Conservation (phyloP, 2,888 invertebrate species). For the Amorpha juglandis region DNA sequence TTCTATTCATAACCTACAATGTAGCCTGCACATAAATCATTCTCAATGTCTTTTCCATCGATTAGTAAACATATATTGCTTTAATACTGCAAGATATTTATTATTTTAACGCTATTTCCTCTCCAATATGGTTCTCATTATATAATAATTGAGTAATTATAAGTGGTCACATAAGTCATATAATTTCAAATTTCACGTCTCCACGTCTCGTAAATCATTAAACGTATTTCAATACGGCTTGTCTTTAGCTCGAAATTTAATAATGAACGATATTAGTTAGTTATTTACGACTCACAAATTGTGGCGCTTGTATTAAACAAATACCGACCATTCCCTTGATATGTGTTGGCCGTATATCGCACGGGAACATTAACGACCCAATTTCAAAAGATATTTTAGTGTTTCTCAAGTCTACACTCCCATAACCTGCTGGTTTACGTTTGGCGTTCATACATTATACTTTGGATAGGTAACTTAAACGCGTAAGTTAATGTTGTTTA, state of each 20-base stretch:
- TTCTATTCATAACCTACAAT: no score
- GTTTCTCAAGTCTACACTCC: constrained; percentile 5
- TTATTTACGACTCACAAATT: constrained; percentile 55
- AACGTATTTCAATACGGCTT: constrained; percentile 17
- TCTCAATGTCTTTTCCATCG: no score
- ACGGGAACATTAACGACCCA: constrained; percentile 21
- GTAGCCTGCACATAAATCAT: no score
- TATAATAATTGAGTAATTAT: no score
- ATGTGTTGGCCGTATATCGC: constrained; percentile 43
- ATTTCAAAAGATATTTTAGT: constrained; percentile 28
- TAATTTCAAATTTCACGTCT: constrained; percentile 36
- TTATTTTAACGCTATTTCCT: no score
- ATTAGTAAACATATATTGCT: no score
- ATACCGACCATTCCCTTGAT: constrained; percentile 40
- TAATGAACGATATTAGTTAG: constrained; percentile 54
- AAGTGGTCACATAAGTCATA: not conserved
- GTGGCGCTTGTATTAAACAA: constrained; percentile 56
- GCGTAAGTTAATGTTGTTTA: not conserved
- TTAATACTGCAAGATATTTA: no score
- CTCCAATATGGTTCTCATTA: no score
- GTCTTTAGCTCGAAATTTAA: constrained; percentile 48
- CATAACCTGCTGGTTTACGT: not conserved
- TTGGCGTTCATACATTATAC: not conserved
- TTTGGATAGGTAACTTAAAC: not conserved
- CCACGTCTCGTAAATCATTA: constrained; percentile 46